These are phyloP conservation scores for Tapirus terrestris DNA, from an alignment of 2,113 vertebrate genomes.

Conservation along the genomic window DNA sequence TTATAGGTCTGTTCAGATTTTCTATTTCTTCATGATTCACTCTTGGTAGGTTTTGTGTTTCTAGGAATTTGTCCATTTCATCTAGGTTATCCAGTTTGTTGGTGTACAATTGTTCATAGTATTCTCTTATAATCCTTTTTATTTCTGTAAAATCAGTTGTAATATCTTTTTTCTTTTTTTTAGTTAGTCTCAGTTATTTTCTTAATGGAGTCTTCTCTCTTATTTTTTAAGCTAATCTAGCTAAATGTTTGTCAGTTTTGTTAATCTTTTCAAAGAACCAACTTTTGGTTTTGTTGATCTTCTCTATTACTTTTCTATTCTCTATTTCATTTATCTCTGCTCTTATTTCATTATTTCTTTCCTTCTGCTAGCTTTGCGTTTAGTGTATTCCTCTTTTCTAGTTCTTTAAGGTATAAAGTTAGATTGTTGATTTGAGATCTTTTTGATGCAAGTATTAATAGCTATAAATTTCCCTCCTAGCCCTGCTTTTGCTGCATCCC, in stretches of 20 bases:
- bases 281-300: neutral
- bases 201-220: neutral
- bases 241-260: neutral
- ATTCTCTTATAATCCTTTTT: neutral
- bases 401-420: neutral
- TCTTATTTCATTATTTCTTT: neutral
- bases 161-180: neutral
- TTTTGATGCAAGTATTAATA: neutral
- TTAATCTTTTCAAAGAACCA: neutral
- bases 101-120: neutral
- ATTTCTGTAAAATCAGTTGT: neutral
- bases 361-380: neutral
- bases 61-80: neutral
- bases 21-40: neutral
- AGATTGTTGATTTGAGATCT: neutral
- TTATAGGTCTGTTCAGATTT: neutral
- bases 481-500: neutral
- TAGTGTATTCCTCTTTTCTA: neutral
- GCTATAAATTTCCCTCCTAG: neutral
- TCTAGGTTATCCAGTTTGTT: neutral
- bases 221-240: neutral
- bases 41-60: neutral
- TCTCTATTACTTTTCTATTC: neutral
- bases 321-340: neutral
- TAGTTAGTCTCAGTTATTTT: neutral